A percentile compares a stretch with the other conserved stretches of the same genome.
Conservation (phyloP, 1,140 invertebrate species). For the Rhizoglyphus robini region DNA sequence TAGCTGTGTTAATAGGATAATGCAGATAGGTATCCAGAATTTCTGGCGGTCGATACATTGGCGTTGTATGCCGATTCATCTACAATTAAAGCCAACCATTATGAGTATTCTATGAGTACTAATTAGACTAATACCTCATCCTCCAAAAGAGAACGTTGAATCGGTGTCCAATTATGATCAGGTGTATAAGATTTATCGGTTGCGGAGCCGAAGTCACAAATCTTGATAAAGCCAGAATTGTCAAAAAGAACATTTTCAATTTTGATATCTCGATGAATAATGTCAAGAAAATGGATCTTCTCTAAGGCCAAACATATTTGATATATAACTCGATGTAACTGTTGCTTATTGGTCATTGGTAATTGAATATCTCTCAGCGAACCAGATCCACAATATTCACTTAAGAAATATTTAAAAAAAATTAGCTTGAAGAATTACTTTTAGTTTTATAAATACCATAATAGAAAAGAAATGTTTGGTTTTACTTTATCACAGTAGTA, state of each 20-base stretch:
- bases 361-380: conserved; percentile 21
- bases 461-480: conserved; percentile 23
- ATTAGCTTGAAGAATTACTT: neutral
- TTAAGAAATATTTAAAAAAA: conserved; percentile 16
- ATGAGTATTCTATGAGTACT: conserved; percentile 9
- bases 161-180: conserved; percentile 76
- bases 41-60: conserved; percentile 68
- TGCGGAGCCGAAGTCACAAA: conserved; percentile 97
- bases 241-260: conserved; percentile 61
- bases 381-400: conserved; percentile 24
- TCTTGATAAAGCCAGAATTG: conserved; percentile 66
- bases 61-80: conserved; percentile 47
- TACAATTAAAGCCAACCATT: conserved; percentile 26
- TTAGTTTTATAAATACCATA: conserved; percentile 21
- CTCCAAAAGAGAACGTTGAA: conserved; percentile 77
- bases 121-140: conserved; percentile 53
- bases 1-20: conserved; percentile 64
- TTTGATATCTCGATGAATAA: conserved; percentile 24
- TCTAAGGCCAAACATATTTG: conserved; percentile 17
- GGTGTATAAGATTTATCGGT: conserved; percentile 68
- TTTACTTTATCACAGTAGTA: conserved; percentile 20
- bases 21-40: conserved; percentile 97
- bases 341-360: conserved; percentile 11
- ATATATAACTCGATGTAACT: conserved; percentile 20
- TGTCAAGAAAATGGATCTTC: conserved; percentile 19